Evolutionary conservation across 1,140 invertebrate genomes (phyloP), one percentile per base, ranked within the genome.

Genomic region (Megathymus violae): DNA sequence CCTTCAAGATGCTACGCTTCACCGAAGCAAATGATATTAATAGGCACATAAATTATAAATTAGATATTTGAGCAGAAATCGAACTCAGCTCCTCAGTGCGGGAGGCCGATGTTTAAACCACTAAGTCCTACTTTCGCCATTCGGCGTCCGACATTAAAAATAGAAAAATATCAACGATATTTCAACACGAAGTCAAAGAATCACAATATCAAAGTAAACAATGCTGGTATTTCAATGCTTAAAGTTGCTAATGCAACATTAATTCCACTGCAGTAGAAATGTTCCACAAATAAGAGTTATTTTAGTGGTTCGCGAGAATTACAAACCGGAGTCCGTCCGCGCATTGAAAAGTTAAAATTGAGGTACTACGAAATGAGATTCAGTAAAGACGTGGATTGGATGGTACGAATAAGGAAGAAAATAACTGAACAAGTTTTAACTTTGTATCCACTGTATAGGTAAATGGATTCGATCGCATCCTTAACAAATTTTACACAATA

Each of bases 171-270:
- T 22, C 19, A 22, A 5, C 19, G 19, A n/a, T n/a, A n/a, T 22
- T 22, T 22, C 27, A 31, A 36, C 10, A 3, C 1, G 11, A 36
- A 36, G n/a, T 36, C 27, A 22, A 22, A 22, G 2, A 31, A n/a
- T 36, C 1, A 11, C 34, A 36, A 36, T 11, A 31, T 31, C 0
- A 36, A 22, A 36, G 10, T 11, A 11, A 36, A 36, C 11, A 36
- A 36, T n/a, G n/a, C 2, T 36, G 1, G 22, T 48, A 16, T 48
- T 31, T 13, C 13, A 31, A 48, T 14, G 27, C 11, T 47, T 11
- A 51, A 52, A 52, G 34, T 41, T 52, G 14, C 17, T 40, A 54
- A 41, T 54, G 38, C 19, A 54, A 25, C 51, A 54, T 54, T 54
- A 40, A 54, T 41, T 54, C 41, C 17, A 11, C 48, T 40, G 51